A percentile compares a stretch with the other conserved stretches of the same genome.
Conservation (phyloP, 2,113 vertebrate genomes). For the Propithecus coquereli region DNA sequence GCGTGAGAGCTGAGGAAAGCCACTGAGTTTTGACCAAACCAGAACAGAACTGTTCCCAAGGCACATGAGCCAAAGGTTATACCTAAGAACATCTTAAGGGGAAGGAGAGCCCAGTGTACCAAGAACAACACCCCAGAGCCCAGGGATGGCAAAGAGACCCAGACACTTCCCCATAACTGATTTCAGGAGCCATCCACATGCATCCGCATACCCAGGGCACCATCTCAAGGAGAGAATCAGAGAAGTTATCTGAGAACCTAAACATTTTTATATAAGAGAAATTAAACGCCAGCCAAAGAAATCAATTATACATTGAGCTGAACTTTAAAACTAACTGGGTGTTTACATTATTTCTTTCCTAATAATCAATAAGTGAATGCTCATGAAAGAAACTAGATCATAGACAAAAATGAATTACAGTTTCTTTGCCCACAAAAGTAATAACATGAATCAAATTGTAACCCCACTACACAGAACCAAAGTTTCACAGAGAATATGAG, state of each 20-base stretch:
- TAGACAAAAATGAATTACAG: background rate
- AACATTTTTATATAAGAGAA: background rate
- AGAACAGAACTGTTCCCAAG: background rate
- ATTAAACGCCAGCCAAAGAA: background rate
- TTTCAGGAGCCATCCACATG: background rate
- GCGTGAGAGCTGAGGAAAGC: background rate
- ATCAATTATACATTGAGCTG: background rate
- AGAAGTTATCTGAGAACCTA: background rate
- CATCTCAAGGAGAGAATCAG: background rate
- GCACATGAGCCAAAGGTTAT: background rate
- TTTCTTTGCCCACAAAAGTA: background rate
- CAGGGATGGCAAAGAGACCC: background rate
- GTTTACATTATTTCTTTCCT: background rate
- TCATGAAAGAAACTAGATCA: background rate
- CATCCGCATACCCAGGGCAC: background rate
- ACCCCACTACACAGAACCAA: background rate
- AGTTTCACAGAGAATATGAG: background rate
- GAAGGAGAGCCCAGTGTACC: background rate
- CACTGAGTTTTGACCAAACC: background rate
- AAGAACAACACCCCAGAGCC: background rate
- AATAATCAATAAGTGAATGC: background rate
- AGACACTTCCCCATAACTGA: background rate
- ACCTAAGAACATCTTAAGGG: background rate
- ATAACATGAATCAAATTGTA: background rate
- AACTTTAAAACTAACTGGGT: background rate